Base-by-base conservation (phyloP, 2,797 vertebrate genomes). In the Galago senegalensis region DNA sequence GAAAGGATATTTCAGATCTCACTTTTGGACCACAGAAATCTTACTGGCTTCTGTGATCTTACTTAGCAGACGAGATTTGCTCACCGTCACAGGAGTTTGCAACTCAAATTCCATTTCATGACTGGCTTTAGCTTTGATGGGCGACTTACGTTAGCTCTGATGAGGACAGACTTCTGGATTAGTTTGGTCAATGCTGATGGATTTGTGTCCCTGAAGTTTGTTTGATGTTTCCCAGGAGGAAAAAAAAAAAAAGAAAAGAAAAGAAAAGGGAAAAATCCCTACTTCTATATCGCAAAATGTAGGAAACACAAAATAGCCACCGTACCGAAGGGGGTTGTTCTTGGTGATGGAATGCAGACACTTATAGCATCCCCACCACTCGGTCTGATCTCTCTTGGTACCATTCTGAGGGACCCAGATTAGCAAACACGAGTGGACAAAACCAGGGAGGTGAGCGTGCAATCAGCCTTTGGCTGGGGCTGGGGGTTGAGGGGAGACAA, bases 21-120 rank as follows among this genome's bases (percentile, higher is more conserved):
- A 53, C 0, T 37, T 89, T 82, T 43, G 76, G 69, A 79, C n/a
- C n/a, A 56, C 37, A 72, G 82, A 85, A 63, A 53, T 81, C 60
- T 40, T 31, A 7, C 11, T 53, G 27, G 23, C 75, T 86, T 65
- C 56, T 5, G 23, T 70, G 13, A 49, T 94, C 18, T 97, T 70
- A 69, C 43, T 85, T 84, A 56, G 11, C 27, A 56, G 31, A 84
- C 89, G 73, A 80, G 53, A 95, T 58, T 14, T 37, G 83, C 31
- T 91, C 27, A 83, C 29, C 14, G 58, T 29, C 14, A 13, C 17
- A 12, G 76, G 29, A 82, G 79, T 72, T 2, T 76, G 21, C n/a
- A n/a, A 63, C n/a, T 88, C 73, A 80, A 86, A 83, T 70, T 94
- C 70, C 70, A 40, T 87, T 95, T 93, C 61, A 92, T 83, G 94